Evolutionary conservation across 2,888 invertebrate species (phyloP).

Genomic region (Pachycephus smyrnensis): DNA sequence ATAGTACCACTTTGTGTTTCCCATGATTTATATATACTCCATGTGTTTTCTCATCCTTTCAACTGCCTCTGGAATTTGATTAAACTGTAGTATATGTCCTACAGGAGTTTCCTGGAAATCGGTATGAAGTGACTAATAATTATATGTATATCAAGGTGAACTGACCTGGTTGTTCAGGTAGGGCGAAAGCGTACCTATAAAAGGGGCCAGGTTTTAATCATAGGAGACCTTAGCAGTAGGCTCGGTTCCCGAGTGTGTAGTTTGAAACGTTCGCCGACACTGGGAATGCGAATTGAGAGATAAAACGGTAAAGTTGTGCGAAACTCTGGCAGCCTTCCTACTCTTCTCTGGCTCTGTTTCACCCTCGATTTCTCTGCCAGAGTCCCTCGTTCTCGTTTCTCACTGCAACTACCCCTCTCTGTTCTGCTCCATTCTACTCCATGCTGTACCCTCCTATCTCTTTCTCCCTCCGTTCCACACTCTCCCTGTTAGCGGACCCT

Average conservation of each 20-base stretch:
- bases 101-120: conserved; percentile 14
- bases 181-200: neutral
- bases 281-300: conserved; percentile 62
- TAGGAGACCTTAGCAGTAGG: conserved; percentile 53
- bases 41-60: conserved; percentile 15
- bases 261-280: conserved; percentile 57
- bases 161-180: conserved; percentile 32
- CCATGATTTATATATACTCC: conserved; percentile 20
- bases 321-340: conserved; percentile 31
- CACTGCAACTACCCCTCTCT: conserved; percentile 3
- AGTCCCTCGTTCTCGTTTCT: conserved; percentile 3
- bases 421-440: conserved; percentile 28
- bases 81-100: conserved; percentile 4
- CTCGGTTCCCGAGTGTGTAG: conserved; percentile 50
- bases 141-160: conserved; percentile 14
- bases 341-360: conserved; percentile 21
- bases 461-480: conserved; percentile 23
- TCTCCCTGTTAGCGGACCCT: conserved; percentile 41
- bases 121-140: conserved; percentile 22
- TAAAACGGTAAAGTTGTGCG: conserved; percentile 59
- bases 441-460: conserved; percentile 15
- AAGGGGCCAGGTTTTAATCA: conserved; percentile 55
- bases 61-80: neutral
- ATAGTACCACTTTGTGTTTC: conserved; percentile 2
- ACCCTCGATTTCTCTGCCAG: conserved; percentile 15